Evolutionary conservation across 1,140 invertebrate genomes (phyloP).

Genomic region (Stratiolaelaps scimitus): DNA sequence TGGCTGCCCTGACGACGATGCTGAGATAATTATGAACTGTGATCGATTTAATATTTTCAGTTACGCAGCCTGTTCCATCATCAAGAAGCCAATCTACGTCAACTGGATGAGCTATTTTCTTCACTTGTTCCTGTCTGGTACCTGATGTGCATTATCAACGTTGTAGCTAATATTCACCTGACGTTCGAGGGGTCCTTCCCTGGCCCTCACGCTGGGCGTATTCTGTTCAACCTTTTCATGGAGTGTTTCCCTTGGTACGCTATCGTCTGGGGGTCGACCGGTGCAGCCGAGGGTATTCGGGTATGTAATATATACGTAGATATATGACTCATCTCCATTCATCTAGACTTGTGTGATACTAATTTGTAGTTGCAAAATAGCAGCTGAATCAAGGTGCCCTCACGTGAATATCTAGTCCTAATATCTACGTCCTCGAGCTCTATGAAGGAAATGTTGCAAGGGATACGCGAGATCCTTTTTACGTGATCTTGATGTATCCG

Average conservation of each 20-base stretch:
- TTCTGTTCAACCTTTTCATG: constrained; percentile 21
- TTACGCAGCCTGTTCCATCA: constrained; percentile 24
- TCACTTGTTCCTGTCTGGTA: constrained; percentile 3
- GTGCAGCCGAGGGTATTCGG: constrained; percentile 12
- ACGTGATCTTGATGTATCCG: no score
- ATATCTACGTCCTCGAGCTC: no score
- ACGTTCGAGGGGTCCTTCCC: constrained; percentile 17
- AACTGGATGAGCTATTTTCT: constrained; percentile 1
- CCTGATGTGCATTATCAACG: constrained; percentile 22
- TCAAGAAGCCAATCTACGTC: constrained; percentile 6
- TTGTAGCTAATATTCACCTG: constrained; percentile 12
- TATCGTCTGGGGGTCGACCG: constrained; percentile 10
- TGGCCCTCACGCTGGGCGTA: background rate
- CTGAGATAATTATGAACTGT: no score
- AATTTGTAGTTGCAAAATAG: no score
- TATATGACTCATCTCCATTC: no score
- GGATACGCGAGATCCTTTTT: no score
- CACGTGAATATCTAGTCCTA: no score
- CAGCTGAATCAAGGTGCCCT: no score
- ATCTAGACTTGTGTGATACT: no score
- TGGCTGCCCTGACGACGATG: no score
- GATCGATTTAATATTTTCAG: background rate
- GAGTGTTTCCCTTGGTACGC: constrained; percentile 21
- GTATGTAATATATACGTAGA: background rate
- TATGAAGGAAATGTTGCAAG: no score